Evolutionary conservation across 2,797 vertebrate genomes (phyloP).

Genomic region (Aselliscus stoliczkanus): DNA sequence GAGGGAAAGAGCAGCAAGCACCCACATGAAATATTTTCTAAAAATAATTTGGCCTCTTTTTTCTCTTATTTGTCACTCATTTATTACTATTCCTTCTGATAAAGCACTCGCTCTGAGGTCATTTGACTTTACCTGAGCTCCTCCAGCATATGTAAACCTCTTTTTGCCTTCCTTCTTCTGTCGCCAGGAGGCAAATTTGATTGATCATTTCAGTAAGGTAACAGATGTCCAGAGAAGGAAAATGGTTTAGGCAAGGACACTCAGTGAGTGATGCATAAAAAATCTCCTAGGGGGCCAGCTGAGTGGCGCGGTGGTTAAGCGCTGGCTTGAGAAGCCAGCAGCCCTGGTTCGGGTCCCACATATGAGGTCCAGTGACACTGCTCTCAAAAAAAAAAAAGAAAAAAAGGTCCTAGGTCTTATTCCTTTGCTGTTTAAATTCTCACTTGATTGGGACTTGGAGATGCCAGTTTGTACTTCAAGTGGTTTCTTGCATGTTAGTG

Average conservation of each 20-base stretch:
- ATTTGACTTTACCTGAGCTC: not conserved
- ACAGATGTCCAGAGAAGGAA: not conserved
- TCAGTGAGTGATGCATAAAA: not conserved
- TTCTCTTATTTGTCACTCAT: constrained; percentile 56
- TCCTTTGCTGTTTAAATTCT: not conserved
- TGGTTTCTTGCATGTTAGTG: rapidly evolving
- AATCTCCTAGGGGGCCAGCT: not conserved
- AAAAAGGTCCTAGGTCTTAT: not conserved
- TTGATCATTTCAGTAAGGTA: not conserved
- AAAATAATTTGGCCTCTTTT: constrained; percentile 72
- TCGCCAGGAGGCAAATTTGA: not conserved
- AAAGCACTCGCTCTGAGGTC: not conserved
- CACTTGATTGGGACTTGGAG: not conserved
- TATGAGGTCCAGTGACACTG: too few relatives aligned
- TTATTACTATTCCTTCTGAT: not conserved
- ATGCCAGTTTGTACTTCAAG: not conserved
- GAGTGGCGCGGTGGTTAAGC: too few relatives aligned
- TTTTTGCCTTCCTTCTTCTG: not conserved
- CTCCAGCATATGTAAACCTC: not conserved
- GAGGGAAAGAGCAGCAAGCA: constrained; percentile 18
- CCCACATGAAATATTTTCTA: constrained; percentile 65
- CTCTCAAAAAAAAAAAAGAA: too few relatives aligned
- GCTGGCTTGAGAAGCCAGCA: too few relatives aligned
- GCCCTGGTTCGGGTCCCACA: too few relatives aligned
- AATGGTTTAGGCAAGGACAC: not conserved